Percentiles rank a stretch among this genome's conserved stretches.
phyloP scores from a whole-genome alignment of 2,113 vertebrate genomes.

The Bubo bubo region DNA sequence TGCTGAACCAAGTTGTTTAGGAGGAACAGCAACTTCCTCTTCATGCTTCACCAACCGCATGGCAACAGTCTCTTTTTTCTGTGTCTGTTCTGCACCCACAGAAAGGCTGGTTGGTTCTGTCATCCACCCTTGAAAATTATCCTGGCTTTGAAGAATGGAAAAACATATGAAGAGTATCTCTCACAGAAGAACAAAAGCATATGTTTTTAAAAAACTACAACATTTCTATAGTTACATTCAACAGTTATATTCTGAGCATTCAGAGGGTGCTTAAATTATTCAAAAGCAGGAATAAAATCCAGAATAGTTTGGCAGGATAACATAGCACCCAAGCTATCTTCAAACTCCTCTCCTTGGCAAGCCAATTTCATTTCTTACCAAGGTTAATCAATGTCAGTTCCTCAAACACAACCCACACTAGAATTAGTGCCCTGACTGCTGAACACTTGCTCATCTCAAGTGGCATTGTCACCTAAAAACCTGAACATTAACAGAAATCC shows the following conservation, averaged over 20 bases:
- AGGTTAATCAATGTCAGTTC: background rate
- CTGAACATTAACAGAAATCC: background rate
- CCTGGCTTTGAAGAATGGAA: constrained; percentile 50
- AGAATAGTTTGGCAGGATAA: background rate
- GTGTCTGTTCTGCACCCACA: background rate
- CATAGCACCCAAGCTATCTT: background rate
- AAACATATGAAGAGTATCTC: background rate
- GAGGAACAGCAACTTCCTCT: background rate
- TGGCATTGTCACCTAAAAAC: background rate
- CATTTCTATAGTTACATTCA: background rate
- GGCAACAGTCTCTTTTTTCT: background rate
- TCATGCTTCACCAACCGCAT: background rate
- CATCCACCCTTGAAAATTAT: constrained; percentile 1
- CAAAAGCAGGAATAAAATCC: background rate
- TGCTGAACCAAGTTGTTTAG: background rate
- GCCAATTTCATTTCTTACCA: background rate
- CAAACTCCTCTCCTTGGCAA: background rate
- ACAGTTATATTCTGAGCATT: background rate
- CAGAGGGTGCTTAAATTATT: background rate
- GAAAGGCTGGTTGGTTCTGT: background rate
- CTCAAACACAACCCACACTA: background rate
- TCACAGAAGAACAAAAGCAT: background rate
- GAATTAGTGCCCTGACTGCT: background rate
- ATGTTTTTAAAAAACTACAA: fast-evolving
- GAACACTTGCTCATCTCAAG: background rate